These are phyloP conservation scores for Pedionomus torquatus DNA, from an alignment of 2,113 vertebrate genomes.

Conservation along the genomic window DNA sequence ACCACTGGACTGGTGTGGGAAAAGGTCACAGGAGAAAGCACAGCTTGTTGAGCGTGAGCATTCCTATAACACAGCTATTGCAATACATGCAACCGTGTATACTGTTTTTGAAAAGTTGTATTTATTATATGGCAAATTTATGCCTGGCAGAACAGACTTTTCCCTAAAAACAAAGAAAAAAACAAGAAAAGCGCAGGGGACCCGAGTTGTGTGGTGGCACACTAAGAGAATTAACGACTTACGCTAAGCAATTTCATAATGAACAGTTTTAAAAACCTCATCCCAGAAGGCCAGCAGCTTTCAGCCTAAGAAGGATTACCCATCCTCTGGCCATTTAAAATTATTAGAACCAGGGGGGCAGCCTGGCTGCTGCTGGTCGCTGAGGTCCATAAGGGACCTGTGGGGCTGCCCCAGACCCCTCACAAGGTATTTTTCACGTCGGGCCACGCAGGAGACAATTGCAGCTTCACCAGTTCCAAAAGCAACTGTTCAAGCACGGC, in stretches of 20 bases:
- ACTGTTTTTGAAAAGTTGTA: neutral
- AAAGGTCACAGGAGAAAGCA: neutral
- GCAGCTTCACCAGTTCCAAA: neutral
- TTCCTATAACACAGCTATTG: neutral
- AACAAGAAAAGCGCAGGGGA: accelerated
- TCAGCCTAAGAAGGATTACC: neutral
- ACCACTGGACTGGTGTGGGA: neutral
- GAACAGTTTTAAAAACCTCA: neutral
- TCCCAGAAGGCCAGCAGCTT: neutral
- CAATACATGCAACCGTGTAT: neutral
- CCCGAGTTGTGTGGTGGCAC: neutral
- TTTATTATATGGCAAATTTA: neutral
- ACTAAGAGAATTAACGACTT: neutral
- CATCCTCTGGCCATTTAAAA: neutral
- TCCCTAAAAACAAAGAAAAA: neutral
- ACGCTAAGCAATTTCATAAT: neutral
- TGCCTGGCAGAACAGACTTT: neutral
- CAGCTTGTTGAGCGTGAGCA: neutral
- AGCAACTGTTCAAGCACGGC: neutral
- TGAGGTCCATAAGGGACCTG: accelerated
- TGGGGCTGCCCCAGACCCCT: neutral
- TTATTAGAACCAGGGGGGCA: accelerated
- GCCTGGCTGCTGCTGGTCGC: neutral
- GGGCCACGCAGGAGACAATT: accelerated
- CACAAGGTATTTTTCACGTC: neutral